Percentiles rank a stretch among this genome's conserved stretches.
These are phyloP conservation scores for Eudyptes chrysolophus DNA, from an alignment of 2,113 vertebrate genomes.

Conservation along the genomic window DNA sequence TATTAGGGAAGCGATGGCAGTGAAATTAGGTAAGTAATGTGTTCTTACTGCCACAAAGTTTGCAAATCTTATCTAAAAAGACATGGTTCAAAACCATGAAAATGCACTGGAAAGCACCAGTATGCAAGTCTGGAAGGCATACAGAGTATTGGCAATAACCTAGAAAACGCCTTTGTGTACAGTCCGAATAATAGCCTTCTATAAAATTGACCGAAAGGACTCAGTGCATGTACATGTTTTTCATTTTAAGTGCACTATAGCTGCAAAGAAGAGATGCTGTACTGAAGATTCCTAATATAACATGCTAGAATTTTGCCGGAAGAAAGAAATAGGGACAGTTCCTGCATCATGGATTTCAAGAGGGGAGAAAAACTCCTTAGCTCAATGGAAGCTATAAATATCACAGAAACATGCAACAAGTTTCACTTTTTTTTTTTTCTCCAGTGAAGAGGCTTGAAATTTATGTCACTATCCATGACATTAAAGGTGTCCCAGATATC, in stretches of 20 bases:
- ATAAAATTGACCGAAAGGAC: neutral
- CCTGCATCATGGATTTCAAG: neutral
- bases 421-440: neutral
- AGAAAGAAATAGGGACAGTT: neutral
- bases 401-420: neutral
- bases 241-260: neutral
- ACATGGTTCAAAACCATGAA: neutral
- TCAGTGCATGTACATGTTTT: accelerated
- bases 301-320: neutral
- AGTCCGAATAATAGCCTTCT: neutral
- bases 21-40: neutral
- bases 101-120: neutral
- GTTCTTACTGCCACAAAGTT: neutral
- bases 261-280: neutral
- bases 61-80: neutral
- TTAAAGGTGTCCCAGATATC: neutral
- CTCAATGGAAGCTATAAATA: neutral
- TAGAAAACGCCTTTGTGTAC: neutral
- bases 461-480: neutral
- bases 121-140: neutral
- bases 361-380: neutral
- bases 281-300: neutral
- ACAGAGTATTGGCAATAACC: neutral
- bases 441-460: neutral
- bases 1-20: neutral